These are phyloP conservation scores for Drosophila nasuta DNA, from an alignment of 1,140 invertebrate species.

Conservation along the genomic window DNA sequence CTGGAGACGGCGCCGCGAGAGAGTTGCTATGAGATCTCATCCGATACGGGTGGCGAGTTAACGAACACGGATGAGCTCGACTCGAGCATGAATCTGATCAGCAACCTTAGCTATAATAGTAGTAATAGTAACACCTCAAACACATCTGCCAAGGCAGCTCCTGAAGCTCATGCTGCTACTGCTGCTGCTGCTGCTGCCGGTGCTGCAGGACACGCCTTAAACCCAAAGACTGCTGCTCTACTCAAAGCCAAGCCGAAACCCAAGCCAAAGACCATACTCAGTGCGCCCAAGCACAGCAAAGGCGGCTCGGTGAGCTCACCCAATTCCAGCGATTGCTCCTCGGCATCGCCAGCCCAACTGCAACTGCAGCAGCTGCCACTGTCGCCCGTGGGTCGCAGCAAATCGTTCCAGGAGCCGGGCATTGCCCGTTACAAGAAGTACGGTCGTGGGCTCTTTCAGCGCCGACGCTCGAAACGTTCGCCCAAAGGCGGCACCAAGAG, in stretches of 20 bases:
- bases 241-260: slow-evolving; percentile 61
- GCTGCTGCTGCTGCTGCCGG: slow-evolving; percentile 10
- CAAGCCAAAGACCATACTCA: slow-evolving; percentile 76
- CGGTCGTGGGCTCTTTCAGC: slow-evolving; percentile 72
- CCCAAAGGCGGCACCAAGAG: slow-evolving; percentile 65
- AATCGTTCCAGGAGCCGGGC: slow-evolving; percentile 82
- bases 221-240: slow-evolving; percentile 77
- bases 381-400: slow-evolving; percentile 78
- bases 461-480: slow-evolving; percentile 71
- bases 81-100: slow-evolving; percentile 80
- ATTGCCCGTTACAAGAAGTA: slow-evolving; percentile 73
- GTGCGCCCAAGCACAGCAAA: slow-evolving; percentile 61
- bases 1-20: slow-evolving; percentile 71
- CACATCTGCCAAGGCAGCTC: slow-evolving; percentile 47
- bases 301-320: slow-evolving; percentile 73
- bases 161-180: neutral
- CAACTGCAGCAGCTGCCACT: slow-evolving; percentile 48
- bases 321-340: slow-evolving; percentile 81
- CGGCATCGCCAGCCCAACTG: slow-evolving; percentile 59
- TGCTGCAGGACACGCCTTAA: slow-evolving; percentile 55
- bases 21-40: slow-evolving; percentile 77
- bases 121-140: slow-evolving; percentile 83
- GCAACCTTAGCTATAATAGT: slow-evolving; percentile 85
- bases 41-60: slow-evolving; percentile 77
- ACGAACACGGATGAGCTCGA: slow-evolving; percentile 81